Conservation (phyloP, 2,888 invertebrate species). For the Pterostichus madidus region DNA sequence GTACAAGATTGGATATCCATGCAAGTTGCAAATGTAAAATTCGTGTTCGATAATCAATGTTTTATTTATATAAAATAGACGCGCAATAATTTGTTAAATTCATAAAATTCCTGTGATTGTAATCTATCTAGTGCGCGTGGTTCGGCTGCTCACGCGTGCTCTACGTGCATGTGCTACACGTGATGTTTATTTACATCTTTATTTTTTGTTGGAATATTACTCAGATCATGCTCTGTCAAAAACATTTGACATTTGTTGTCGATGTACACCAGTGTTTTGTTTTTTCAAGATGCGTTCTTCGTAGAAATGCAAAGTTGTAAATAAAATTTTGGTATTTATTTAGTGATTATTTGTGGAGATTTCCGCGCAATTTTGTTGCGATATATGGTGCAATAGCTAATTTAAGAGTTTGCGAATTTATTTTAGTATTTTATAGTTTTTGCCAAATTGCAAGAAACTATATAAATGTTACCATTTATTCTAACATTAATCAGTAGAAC, state of each 20-base stretch:
- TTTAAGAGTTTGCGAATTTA: background rate
- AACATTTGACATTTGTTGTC: slow-evolving; percentile 26
- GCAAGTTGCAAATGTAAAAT: too few relatives aligned
- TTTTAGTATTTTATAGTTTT: background rate
- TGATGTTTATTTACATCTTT: slow-evolving; percentile 44
- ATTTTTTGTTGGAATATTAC: slow-evolving; percentile 39
- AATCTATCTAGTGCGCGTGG: slow-evolving; percentile 8
- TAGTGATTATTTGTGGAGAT: background rate
- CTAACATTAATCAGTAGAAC: too few relatives aligned
- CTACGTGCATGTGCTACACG: slow-evolving; percentile 25
- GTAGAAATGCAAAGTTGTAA: too few relatives aligned
- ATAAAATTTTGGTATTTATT: background rate
- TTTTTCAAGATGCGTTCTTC: too few relatives aligned
- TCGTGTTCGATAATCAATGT: too few relatives aligned
- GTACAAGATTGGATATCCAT: too few relatives aligned
- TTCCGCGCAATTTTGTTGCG: slow-evolving; percentile 5
- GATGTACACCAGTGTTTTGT: background rate
- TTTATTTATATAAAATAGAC: too few relatives aligned
- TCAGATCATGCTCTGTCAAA: slow-evolving; percentile 18
- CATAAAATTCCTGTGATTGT: background rate
- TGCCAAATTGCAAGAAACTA: background rate
- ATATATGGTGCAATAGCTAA: slow-evolving; percentile 9
- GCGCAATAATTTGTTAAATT: too few relatives aligned
- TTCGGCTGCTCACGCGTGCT: background rate
- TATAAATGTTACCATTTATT: too few relatives aligned